Base-by-base conservation (phyloP, 2,888 invertebrate species). In the Noctua pronuba region DNA sequence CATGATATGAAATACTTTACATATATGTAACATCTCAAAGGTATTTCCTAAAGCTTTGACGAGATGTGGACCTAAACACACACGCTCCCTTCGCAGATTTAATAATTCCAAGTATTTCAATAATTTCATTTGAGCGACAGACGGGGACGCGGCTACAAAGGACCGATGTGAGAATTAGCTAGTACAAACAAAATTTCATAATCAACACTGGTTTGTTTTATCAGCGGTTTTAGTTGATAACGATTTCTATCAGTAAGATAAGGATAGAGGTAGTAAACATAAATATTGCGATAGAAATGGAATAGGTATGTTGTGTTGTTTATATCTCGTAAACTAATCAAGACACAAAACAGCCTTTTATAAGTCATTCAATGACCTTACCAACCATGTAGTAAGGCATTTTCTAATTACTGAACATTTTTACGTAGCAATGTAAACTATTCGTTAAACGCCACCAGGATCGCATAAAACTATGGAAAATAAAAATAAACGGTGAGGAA, bases 401-500 rank as follows among this genome's bases (percentile, higher is more conserved):
- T 28, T 73, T 52, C 65, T 55, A 62, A 71, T 75, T 72, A 41
- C 31, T 67, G 7, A 68, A 18, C 3, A 44, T 46, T 41, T 58
- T 52, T 58, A 64, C 21, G n/a, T 31, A 64, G 55, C 16, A 16
- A 74, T 55, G 58, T 69, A 6, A 71, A 77, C n/a, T 72, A 79
- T 83, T 80, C 62, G 24, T 68, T 49, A 73, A 79, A 74, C 21
- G 75, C 49, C 58, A 82, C 68, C 38, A 75, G 69, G 24, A 69
- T 16, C 60, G 46, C 70, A 80, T 78, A 73, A 75, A 82, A 78
- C 64, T 75, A 83, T 69, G 60, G 49, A 80, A 85, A 87, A 88
- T 82, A 83, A 86, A 88, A 88, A 84, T 79, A 88, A 86, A 88
- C 67, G 75, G 67, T 65, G 74, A 80, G 77, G 79, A 89, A 80